A percentile compares a stretch with the other conserved stretches of the same genome.
phyloP scores from a whole-genome alignment of 1,140 invertebrate genomes.

The Zaprionus ornatus region DNA sequence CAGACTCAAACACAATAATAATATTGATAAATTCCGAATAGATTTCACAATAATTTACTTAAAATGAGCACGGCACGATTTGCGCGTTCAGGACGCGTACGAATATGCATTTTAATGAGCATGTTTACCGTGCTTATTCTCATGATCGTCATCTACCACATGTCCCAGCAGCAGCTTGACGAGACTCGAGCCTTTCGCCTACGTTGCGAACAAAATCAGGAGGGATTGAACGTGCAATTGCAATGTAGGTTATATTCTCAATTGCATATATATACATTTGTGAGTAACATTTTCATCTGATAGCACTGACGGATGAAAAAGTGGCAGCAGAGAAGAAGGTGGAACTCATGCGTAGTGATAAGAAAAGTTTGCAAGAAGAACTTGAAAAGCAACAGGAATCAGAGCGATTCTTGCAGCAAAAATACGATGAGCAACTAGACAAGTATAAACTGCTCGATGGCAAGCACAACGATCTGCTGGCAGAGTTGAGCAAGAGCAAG shows the following conservation, averaged over 20 bases:
- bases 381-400: constrained; percentile 83
- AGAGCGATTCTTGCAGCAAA: constrained; percentile 78
- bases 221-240: constrained; percentile 84
- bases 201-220: constrained; percentile 84
- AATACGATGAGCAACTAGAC: constrained; percentile 83
- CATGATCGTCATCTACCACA: constrained; percentile 85
- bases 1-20: constrained; percentile 12
- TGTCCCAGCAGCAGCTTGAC: constrained; percentile 84
- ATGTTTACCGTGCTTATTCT: constrained; percentile 84
- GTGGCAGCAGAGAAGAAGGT: constrained; percentile 84
- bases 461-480: constrained; percentile 63
- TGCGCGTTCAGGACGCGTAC: constrained; percentile 84
- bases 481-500: constrained; percentile 62
- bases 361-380: constrained; percentile 80
- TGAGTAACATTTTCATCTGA: background rate
- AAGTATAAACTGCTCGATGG: constrained; percentile 84
- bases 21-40: constrained; percentile 14
- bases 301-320: constrained; percentile 83
- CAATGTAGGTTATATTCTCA: constrained; percentile 80
- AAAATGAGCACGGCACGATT: constrained; percentile 85
- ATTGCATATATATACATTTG: background rate
- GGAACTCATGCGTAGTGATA: constrained; percentile 84
- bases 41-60: background rate
- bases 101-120: constrained; percentile 84
- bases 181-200: constrained; percentile 83